Conservation (phyloP, 2,797 vertebrate genomes). For the Neosilurus hyrtlii region DNA sequence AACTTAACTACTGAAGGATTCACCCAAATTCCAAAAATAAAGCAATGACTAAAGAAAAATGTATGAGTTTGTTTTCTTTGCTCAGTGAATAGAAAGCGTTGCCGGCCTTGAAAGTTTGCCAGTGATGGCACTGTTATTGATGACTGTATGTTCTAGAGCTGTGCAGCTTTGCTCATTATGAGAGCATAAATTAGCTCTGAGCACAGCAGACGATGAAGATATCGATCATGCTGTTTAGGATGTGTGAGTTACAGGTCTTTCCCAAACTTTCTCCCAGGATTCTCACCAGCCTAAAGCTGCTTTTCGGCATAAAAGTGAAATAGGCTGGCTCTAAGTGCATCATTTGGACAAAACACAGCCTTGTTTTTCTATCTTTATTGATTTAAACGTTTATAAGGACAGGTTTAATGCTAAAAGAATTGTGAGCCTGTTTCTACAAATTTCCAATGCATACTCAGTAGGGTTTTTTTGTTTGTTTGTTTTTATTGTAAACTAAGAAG, state of each 20-base stretch:
- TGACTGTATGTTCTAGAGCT: conserved; percentile 36
- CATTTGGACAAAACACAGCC: background rate
- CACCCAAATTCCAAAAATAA: background rate
- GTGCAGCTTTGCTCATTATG: conserved; percentile 48
- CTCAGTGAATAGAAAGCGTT: conserved; percentile 2
- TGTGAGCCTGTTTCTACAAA: conserved; percentile 3
- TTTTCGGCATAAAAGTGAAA: conserved; percentile 15
- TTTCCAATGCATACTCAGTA: background rate
- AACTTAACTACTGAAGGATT: background rate
- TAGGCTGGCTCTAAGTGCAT: background rate
- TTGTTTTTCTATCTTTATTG: conserved; percentile 29
- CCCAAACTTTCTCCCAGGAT: conserved; percentile 25
- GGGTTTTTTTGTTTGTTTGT: background rate
- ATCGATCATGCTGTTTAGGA: conserved; percentile 46
- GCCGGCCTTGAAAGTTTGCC: conserved; percentile 12
- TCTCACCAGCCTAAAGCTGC: conserved; percentile 19
- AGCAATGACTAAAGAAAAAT: background rate
- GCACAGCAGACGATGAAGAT: conserved; percentile 50
- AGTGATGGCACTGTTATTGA: conserved; percentile 54
- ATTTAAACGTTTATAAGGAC: conserved; percentile 32
- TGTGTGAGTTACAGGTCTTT: conserved; percentile 19
- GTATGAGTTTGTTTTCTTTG: background rate
- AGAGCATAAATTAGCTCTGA: conserved; percentile 50
- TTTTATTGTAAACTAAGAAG: background rate
- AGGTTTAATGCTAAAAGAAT: conserved; percentile 30